Percentiles rank a stretch among this genome's conserved stretches.
Conservation (phyloP, 2,797 vertebrate genomes). For the Botia kubotai region DNA sequence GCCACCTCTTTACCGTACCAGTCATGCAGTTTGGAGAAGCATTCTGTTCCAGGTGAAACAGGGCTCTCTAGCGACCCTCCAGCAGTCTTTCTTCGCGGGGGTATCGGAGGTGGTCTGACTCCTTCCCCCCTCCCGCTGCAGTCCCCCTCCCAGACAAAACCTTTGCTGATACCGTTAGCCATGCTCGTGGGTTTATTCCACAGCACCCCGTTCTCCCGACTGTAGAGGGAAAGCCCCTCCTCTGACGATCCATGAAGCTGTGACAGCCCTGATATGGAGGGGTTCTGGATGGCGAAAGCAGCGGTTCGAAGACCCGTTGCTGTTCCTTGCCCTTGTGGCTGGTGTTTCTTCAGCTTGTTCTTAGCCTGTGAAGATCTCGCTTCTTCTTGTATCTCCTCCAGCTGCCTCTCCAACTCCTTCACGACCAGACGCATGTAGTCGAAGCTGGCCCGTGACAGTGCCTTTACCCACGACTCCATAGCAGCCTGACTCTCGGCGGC, state of each 20-base stretch:
- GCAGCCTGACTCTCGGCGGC: slow-evolving; percentile 88
- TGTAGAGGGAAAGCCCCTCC: slow-evolving; percentile 25
- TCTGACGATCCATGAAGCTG: not conserved
- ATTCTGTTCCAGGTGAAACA: slow-evolving; percentile 66
- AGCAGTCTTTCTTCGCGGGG: slow-evolving; percentile 75
- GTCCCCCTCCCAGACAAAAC: slow-evolving; percentile 68
- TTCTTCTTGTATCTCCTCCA: slow-evolving; percentile 84
- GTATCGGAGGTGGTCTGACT: slow-evolving; percentile 76
- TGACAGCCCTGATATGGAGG: not conserved
- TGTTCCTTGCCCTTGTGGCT: not conserved
- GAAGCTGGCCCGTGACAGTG: slow-evolving; percentile 92
- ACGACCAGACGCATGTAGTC: slow-evolving; percentile 96
- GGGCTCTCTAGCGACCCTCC: slow-evolving; percentile 69
- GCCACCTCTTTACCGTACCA: slow-evolving; percentile 86
- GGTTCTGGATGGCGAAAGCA: not conserved
- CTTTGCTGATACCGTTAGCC: slow-evolving; percentile 66
- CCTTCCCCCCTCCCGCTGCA: slow-evolving; percentile 41
- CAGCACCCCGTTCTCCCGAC: slow-evolving; percentile 82
- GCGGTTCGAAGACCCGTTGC: not conserved
- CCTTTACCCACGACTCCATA: slow-evolving; percentile 97
- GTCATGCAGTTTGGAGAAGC: slow-evolving; percentile 88
- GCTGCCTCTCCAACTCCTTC: slow-evolving; percentile 92
- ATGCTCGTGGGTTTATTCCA: slow-evolving; percentile 78
- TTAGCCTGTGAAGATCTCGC: slow-evolving; percentile 41
- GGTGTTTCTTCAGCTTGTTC: slow-evolving; percentile 60